phyloP scores from a whole-genome alignment of 2,113 vertebrate species.

The Phyllopteryx taeniolatus region DNA sequence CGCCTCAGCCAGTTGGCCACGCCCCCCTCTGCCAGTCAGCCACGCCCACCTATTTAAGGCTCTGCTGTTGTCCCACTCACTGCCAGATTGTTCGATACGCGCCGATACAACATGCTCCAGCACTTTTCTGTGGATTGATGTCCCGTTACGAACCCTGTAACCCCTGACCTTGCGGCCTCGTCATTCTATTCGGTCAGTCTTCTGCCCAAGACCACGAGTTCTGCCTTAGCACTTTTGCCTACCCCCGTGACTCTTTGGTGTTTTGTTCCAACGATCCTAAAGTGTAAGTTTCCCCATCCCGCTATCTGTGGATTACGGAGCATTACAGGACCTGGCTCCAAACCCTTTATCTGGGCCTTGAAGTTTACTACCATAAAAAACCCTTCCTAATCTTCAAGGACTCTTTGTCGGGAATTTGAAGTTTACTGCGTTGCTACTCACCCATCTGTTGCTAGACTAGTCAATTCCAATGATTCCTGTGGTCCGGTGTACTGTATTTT shows the following conservation, averaged over 20 bases:
- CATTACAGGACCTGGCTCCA: not conserved
- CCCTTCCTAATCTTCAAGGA: too few relatives aligned
- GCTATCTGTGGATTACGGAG: not conserved
- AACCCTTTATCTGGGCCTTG: not conserved
- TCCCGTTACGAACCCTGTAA: not conserved
- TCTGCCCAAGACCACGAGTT: not conserved
- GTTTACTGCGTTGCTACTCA: too few relatives aligned
- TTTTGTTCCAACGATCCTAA: not conserved
- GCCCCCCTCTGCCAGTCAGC: too few relatives aligned
- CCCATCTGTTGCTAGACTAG: too few relatives aligned
- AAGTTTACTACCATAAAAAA: too few relatives aligned
- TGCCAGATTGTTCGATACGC: not conserved
- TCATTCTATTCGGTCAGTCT: not conserved
- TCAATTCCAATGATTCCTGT: too few relatives aligned
- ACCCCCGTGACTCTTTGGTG: not conserved
- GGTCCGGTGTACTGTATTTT: too few relatives aligned
- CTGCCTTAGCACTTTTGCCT: not conserved
- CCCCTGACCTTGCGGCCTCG: too few relatives aligned
- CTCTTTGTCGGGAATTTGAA: too few relatives aligned
- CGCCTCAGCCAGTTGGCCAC: too few relatives aligned
- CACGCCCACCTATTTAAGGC: too few relatives aligned
- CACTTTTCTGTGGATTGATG: not conserved
- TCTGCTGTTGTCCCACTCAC: not conserved
- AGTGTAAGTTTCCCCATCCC: not conserved
- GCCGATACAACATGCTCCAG: too few relatives aligned